Evolutionary conservation across 64 coral and sea anemone genomes (phyloP).

Genomic region (Stylophora pistillata): DNA sequence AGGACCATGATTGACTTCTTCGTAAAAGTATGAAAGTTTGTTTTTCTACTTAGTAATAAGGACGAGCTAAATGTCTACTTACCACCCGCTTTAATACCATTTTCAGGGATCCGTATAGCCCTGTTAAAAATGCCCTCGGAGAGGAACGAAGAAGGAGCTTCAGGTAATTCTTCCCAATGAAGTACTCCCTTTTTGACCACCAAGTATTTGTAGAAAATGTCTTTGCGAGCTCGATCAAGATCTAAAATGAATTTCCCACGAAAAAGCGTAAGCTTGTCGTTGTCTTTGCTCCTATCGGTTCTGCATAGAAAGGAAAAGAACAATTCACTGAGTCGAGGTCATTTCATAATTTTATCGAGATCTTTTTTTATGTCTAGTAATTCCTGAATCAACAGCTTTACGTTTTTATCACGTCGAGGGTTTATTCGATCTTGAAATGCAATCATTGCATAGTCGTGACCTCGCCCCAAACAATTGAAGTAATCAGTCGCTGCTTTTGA

Average conservation of each 20-base stretch:
- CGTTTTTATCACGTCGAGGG: too few species aligned
- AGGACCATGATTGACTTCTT: too few species aligned
- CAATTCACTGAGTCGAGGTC: background rate
- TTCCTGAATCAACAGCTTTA: too few species aligned
- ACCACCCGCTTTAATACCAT: background rate
- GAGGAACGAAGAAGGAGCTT: background rate
- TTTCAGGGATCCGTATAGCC: background rate
- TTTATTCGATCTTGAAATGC: too few species aligned
- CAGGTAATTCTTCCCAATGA: conserved; percentile 7
- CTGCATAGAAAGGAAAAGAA: background rate
- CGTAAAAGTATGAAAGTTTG: too few species aligned
- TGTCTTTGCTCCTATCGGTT: background rate
- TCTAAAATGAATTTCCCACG: conserved; percentile 11
- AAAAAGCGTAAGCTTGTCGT: conserved; percentile 15
- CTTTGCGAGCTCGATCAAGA: conserved; percentile 8
- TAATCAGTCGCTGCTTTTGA: too few species aligned
- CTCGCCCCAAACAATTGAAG: too few species aligned
- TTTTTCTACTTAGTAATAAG: too few species aligned
- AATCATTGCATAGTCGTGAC: too few species aligned
- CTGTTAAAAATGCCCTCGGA: background rate
- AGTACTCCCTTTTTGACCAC: background rate
- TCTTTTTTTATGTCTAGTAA: too few species aligned
- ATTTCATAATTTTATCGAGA: too few species aligned
- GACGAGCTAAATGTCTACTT: too few species aligned
- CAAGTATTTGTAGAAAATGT: conserved; percentile 13